Base-by-base conservation (phyloP, 2,888 invertebrate species). In the Hermodice carunculata region DNA sequence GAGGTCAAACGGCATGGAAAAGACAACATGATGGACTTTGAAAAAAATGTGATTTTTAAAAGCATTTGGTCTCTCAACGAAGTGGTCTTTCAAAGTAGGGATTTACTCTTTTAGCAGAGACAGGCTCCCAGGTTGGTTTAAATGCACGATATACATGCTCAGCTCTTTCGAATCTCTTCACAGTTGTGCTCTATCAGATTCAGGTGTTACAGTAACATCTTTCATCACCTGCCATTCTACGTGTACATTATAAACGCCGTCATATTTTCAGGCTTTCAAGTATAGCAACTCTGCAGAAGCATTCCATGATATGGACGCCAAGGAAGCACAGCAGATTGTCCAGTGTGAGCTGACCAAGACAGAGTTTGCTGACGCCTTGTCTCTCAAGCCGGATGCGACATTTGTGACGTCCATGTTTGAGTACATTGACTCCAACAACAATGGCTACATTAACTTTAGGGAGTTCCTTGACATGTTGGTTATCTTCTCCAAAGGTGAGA, bases 321-420 rank as follows among this genome's bases (percentile, higher is more conserved):
- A 64, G 62, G 80, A 86, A 3, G 87, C 88, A 11, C 86, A 84
- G 73, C 87, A 89, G 74, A 84, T 89, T 2, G 83, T 88, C 42
- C 81, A 87, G 57, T 89, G 88, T 22, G 89, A 90, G 76, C 76
- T 90, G 42, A 89, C 89, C 0, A 79, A 81, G 77, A 76, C 78
- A 40, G 91, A 91, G 80, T 90, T 91, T 84, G 90, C 90, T 0
- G 90, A 90, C 66, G 88, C 89, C 1, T 79, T 91, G 61, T 88
- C 88, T 43, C 88, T 91, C 87, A 86, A 86, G 65, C 80, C 88
- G 0, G 85, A 88, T 44, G 88, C 89, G 1, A 87, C 88, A 72
- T 91, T 91, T 80, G 89, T 90, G 14, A 84, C 86, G 63, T 83
- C 88, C 79, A 89, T 91, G 88, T 91, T 91, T 79, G 74, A 83